Percentiles rank a stretch among this genome's conserved stretches.
Conservation (phyloP, 2,113 vertebrate genomes). For the Hypocryptadius cinnamomeus region DNA sequence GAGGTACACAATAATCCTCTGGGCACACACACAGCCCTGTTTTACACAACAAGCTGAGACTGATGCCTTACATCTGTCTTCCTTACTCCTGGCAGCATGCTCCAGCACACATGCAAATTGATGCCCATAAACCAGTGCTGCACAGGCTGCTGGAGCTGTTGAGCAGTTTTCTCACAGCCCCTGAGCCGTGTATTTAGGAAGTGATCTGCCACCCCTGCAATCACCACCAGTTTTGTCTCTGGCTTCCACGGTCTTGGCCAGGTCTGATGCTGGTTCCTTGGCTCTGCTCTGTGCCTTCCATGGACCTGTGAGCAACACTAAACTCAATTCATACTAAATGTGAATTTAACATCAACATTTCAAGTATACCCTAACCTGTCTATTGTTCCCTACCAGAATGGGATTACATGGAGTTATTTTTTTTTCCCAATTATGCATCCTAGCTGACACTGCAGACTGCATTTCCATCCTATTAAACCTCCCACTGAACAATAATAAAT, state of each 20-base stretch:
- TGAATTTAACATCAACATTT: neutral
- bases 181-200: neutral
- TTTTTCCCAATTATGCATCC: neutral
- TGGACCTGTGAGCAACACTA: neutral
- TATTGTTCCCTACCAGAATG: neutral
- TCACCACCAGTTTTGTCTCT: neutral
- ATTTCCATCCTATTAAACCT: neutral
- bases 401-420: neutral
- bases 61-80: neutral
- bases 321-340: neutral
- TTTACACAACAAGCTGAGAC: neutral
- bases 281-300: neutral
- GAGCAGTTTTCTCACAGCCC: neutral
- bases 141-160: neutral
- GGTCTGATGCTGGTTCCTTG: neutral
- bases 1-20: neutral
- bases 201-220: neutral
- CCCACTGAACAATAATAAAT: neutral
- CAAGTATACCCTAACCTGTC: neutral
- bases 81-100: neutral
- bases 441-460: neutral
- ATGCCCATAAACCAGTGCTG: neutral
- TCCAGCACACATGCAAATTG: neutral
- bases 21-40: neutral
- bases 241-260: neutral